phyloP scores from a whole-genome alignment of 2,113 vertebrate genomes.

The Pseudolaguvia tuberculata region DNA sequence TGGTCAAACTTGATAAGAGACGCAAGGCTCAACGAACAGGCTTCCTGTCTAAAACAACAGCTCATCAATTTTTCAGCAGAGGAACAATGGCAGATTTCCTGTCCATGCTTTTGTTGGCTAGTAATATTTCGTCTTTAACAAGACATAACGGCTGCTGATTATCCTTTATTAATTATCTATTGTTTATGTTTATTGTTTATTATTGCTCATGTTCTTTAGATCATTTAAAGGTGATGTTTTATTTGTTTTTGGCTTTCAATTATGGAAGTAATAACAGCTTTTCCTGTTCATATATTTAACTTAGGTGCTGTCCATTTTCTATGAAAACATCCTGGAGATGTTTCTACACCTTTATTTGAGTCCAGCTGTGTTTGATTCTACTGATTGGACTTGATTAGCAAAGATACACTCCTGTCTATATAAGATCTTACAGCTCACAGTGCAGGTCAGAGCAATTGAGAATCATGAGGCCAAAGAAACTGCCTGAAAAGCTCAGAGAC shows the following conservation, averaged over 20 bases:
- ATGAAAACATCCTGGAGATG: no score
- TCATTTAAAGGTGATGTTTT: neutral
- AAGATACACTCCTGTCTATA: no score
- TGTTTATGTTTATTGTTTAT: no score
- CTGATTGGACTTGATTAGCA: no score
- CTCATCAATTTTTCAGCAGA: slow-evolving; percentile 41
- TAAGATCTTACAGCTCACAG: no score
- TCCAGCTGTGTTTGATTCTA: no score
- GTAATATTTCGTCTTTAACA: neutral
- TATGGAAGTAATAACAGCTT: slow-evolving; percentile 6
- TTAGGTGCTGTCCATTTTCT: no score
- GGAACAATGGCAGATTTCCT: slow-evolving; percentile 3
- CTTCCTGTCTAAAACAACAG: slow-evolving; percentile 45
- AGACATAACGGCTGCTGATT: neutral
- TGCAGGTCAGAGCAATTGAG: no score
- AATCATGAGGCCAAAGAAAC: no score
- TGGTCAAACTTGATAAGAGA: slow-evolving; percentile 44
- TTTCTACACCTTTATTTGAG: no score
- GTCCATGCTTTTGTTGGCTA: slow-evolving; percentile 5
- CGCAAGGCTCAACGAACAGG: slow-evolving; percentile 30
- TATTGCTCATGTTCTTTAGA: neutral
- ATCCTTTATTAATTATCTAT: neutral
- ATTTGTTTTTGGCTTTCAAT: neutral
- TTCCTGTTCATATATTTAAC: neutral
- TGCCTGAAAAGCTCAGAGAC: no score